Conservation (phyloP, 2,888 invertebrate genomes). For the Prenolepis imparis region DNA sequence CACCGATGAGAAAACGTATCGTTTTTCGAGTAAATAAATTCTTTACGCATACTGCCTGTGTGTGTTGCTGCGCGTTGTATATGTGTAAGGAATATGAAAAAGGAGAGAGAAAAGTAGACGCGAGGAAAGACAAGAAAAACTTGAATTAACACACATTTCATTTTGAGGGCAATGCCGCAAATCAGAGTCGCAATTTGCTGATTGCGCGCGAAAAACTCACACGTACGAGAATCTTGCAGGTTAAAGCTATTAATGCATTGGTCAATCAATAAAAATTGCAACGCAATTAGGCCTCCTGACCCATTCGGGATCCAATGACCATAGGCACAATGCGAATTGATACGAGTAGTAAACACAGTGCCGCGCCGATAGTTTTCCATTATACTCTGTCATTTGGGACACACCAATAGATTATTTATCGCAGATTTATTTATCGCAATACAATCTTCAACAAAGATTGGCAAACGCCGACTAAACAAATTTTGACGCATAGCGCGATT, state of each 20-base stretch:
- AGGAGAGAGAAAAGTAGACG: not conserved
- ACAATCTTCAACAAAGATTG: slow-evolving; percentile 44
- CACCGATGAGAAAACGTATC: slow-evolving; percentile 25
- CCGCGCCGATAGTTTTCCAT: slow-evolving; percentile 36
- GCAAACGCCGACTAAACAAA: not conserved
- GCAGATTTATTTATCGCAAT: slow-evolving; percentile 16
- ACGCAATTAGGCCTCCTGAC: slow-evolving; percentile 72
- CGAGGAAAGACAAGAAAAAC: not conserved
- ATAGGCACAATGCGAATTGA: slow-evolving; percentile 64
- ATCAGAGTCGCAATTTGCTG: not conserved
- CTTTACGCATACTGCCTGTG: not conserved
- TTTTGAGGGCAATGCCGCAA: not conserved
- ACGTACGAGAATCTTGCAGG: slow-evolving; percentile 45
- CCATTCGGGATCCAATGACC: slow-evolving; percentile 72
- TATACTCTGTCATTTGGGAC: slow-evolving; percentile 45
- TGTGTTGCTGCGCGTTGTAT: too few species aligned
- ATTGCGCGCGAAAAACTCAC: slow-evolving; percentile 34
- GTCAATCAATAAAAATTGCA: slow-evolving; percentile 75
- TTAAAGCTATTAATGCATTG: slow-evolving; percentile 67
- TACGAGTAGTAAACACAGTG: slow-evolving; percentile 68
- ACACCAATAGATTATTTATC: slow-evolving; percentile 35
- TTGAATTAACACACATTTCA: not conserved
- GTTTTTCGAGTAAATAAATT: slow-evolving; percentile 27
- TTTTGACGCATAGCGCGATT: slow-evolving; percentile 8
- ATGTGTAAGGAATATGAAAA: too few species aligned